phyloP scores from a whole-genome alignment of 1,140 invertebrate species.

The Lucilia sericata region DNA sequence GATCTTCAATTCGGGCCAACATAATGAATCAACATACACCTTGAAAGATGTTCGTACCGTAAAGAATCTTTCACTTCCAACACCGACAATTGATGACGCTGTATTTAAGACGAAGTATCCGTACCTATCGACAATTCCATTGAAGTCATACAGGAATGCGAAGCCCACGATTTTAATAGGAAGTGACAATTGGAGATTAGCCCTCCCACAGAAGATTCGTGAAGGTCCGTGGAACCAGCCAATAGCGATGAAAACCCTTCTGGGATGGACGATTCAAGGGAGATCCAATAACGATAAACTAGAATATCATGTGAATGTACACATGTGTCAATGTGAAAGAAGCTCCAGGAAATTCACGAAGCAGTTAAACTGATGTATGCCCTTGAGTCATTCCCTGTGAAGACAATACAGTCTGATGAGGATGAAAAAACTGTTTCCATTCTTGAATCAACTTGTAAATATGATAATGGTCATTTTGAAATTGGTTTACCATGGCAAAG shows the following conservation, averaged over 20 bases:
- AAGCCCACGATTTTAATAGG: conserved; percentile 44
- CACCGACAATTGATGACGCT: neutral
- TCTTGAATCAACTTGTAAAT: too few relatives aligned
- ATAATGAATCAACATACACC: neutral
- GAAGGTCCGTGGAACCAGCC: conserved; percentile 27
- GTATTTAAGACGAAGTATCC: neutral
- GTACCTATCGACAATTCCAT: neutral
- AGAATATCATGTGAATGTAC: conserved; percentile 12
- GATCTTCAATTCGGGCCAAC: neutral
- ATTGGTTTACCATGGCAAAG: too few relatives aligned
- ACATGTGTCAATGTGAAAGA: too few relatives aligned
- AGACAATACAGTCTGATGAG: too few relatives aligned
- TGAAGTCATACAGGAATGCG: neutral
- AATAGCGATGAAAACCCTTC: conserved; percentile 12
- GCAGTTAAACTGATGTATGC: neutral
- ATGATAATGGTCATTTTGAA: too few relatives aligned
- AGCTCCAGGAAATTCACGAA: neutral
- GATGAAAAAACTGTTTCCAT: too few relatives aligned
- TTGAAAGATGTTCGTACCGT: neutral
- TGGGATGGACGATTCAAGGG: conserved; percentile 33
- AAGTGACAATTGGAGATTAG: conserved; percentile 24
- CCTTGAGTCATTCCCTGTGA: too few relatives aligned
- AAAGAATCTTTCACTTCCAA: too few relatives aligned
- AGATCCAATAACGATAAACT: neutral
- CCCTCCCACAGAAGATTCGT: conserved; percentile 14